Conservation (phyloP, 2,113 vertebrate genomes). For the Pardalotus punctatus region DNA sequence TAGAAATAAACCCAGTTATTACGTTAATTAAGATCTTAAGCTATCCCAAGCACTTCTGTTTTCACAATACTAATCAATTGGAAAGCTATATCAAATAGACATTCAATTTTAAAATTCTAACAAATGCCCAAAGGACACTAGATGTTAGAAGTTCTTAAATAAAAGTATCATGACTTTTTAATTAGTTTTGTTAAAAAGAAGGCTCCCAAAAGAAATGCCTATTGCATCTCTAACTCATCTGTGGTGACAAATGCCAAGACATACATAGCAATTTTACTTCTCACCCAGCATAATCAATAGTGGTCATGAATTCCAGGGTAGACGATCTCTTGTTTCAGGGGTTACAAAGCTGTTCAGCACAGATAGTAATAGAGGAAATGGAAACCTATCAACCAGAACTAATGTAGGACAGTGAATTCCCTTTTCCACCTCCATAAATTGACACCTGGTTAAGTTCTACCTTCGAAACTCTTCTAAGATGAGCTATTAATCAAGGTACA, state of each 20-base stretch:
- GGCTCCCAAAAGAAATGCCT: not conserved
- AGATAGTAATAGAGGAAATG: not conserved
- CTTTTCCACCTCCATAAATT: not conserved
- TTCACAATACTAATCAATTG: not conserved
- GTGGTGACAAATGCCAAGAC: not conserved
- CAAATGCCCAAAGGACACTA: not conserved
- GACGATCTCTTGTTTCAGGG: not conserved
- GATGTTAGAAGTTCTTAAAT: not conserved
- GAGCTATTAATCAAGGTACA: not conserved
- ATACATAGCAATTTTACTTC: not conserved
- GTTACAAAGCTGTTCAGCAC: not conserved
- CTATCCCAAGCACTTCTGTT: not conserved
- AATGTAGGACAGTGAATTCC: not conserved
- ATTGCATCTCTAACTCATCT: not conserved
- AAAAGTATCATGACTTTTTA: not conserved
- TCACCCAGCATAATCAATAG: not conserved
- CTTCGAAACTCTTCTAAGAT: not conserved
- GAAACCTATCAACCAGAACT: not conserved
- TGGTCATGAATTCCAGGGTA: not conserved
- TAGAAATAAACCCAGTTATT: slow-evolving; percentile 28
- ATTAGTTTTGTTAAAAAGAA: not conserved
- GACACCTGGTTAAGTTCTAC: not conserved
- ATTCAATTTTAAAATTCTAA: not conserved
- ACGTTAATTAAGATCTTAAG: slow-evolving; percentile 55
- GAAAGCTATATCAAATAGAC: not conserved